Evolutionary conservation across 2,888 invertebrate species (phyloP), one percentile per base, ranked within the genome.

Genomic region (Diplazon laetatorius): DNA sequence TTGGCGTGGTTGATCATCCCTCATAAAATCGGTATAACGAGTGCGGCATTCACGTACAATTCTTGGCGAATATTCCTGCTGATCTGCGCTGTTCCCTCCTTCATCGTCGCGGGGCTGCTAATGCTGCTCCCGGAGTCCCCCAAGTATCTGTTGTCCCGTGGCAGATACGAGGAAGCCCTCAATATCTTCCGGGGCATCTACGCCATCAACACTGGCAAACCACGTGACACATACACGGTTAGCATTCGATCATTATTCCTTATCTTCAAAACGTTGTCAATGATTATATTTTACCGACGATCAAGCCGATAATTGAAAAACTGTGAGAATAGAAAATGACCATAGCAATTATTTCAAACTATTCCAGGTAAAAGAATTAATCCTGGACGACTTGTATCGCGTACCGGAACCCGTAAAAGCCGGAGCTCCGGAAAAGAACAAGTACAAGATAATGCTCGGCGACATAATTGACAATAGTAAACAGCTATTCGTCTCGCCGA

Each of bases 21-120:
- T 39, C 90, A 90, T 70, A 87, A 93, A 84, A 95, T 96, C 87
- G 96, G 96, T 83, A 93, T 95, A 77, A 90, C 91, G 50, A 94
- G 95, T 25, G 91, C 93, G 62, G 92, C 93, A 66, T 97, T 97
- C 91, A 94, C 94, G 30, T 97, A 96, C 92, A 96, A 97, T 91
- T 97, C 97, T 68, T 98, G 98, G 98, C 94, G 97, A 87, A 96
- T 98, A 87, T 98, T 97, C 92, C 92, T 98, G 86, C 92, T 97
- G 85, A 94, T 97, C 80, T 97, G 97, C 93, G 96, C 97, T 83
- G 91, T 97, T 86, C 98, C 98, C 66, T 97, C 97, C 70, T 95
- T 98, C 90, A 91, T 97, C 80, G 97, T 98, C 75, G 97, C 96
- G 70, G 94, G 95, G 79, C 92, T 97, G 82, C 93, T 98, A 37